Base-by-base conservation (phyloP, 2,113 vertebrate genomes). In the Talpa occidentalis region DNA sequence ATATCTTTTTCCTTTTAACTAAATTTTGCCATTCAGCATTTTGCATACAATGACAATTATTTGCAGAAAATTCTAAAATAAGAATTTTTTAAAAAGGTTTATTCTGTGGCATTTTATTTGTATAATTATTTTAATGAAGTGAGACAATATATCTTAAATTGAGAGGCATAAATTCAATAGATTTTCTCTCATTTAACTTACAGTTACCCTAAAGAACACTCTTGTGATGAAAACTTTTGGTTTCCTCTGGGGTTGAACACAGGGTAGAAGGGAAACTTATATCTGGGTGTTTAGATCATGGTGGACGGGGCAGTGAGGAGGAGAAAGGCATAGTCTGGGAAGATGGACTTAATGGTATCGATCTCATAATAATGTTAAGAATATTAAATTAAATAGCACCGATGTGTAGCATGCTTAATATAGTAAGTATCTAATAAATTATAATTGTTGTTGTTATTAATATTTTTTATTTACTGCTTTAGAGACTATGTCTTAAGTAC, bases 371-470 rank as follows among this genome's bases (percentile, higher is more conserved):
- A 83, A 12, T 74, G 4, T 88, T 44, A 74, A 82, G 49, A 85
- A 3, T 16, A 44, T 77, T 83, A 82, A 87, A 88, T 92, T 87
- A 81, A 94, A 70, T 79, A 92, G 95, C 70, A 80, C 22, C 76
- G 40, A 0, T 2, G 72, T 76, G 10, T 64, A 88, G 64, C 69
- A 12, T 54, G 40, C 30, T 85, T 90, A 92, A 30, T 30, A 67
- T 72, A 82, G 8, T 72, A 15, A 88, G 6, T n/a, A 1, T 56
- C 49, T 95, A 78, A 92, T 77, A 88, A n/a, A 85, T 91, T 88
- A 0, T 73, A 92, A 85, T 93, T 82, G 76, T 12, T 44, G 42
- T 66, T 73, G 4, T 54, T 92, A 72, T 67, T 92, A 87, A 93
- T 82, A 56, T 52, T 52, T 88, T 87, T 91, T n/a, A 78, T 10